These are phyloP conservation scores for Mylabris sibirica DNA, from an alignment of 2,888 invertebrate genomes.

Conservation along the genomic window DNA sequence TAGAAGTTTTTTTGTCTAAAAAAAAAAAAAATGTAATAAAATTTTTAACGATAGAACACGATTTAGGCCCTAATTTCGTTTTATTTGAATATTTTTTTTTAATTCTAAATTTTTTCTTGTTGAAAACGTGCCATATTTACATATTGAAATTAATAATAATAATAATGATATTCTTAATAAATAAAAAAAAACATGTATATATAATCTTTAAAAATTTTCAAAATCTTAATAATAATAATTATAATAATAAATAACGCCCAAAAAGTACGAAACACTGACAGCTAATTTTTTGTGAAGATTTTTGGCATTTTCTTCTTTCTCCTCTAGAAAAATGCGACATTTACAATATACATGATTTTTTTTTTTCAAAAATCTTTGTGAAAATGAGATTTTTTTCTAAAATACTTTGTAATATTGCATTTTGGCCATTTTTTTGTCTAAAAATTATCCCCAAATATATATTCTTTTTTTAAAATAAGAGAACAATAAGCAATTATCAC, in stretches of 20 bases:
- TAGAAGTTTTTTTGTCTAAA: constrained; percentile 38
- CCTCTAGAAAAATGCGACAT: constrained; percentile 11
- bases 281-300: constrained; percentile 38
- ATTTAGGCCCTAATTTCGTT: constrained; percentile 20
- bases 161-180: not conserved
- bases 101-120: constrained; percentile 26
- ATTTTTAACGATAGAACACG: constrained; percentile 22
- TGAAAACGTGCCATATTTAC: constrained; percentile 33
- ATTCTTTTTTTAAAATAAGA: constrained; percentile 33
- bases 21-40: too few relatives aligned
- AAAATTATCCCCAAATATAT: constrained; percentile 4
- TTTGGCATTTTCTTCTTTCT: constrained; percentile 19
- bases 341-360: constrained; percentile 6
- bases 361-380: constrained; percentile 27
- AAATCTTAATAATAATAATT: constrained; percentile 35
- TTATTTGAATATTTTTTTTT: constrained; percentile 8
- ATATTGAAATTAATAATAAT: constrained; percentile 16
- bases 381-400: constrained; percentile 24
- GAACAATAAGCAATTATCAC: constrained; percentile 60
- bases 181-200: constrained; percentile 3
- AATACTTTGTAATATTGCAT: constrained; percentile 47
- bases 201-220: constrained; percentile 12
- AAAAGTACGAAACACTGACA: constrained; percentile 48
- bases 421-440: constrained; percentile 50
- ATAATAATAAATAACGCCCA: constrained; percentile 39